These are phyloP conservation scores for Pelochelys cantorii DNA, from an alignment of 2,797 vertebrate genomes.

Conservation along the genomic window DNA sequence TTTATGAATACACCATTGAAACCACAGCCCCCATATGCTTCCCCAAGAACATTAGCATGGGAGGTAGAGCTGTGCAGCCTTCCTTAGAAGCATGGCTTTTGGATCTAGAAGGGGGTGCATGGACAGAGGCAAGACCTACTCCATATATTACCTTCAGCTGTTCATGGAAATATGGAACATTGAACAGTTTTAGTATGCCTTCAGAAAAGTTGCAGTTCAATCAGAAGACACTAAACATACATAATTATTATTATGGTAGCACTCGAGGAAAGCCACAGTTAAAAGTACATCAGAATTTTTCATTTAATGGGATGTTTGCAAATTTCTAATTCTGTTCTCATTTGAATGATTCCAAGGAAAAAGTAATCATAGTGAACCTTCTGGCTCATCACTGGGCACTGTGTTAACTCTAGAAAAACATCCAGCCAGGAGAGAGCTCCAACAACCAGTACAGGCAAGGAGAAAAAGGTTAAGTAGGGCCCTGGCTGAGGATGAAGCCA, in stretches of 20 bases:
- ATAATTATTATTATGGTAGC: slow-evolving; percentile 50
- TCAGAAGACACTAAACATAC: slow-evolving; percentile 37
- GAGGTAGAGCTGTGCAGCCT: too few species aligned
- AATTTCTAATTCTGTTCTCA: slow-evolving; percentile 57
- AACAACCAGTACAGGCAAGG: neutral
- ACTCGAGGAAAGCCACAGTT: slow-evolving; percentile 43
- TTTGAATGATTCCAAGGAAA: slow-evolving; percentile 62
- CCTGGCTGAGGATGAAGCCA: neutral
- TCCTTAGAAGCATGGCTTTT: too few species aligned
- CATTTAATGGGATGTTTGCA: slow-evolving; percentile 25
- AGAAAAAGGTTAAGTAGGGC: neutral
- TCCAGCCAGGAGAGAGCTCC: neutral
- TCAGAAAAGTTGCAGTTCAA: neutral
- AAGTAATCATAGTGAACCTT: slow-evolving; percentile 1
- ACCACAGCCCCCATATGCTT: too few species aligned
- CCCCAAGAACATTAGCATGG: too few species aligned
- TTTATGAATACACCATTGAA: too few species aligned
- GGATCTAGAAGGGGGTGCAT: neutral
- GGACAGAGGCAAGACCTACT: neutral
- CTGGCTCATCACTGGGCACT: slow-evolving; percentile 27
- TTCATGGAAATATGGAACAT: neutral
- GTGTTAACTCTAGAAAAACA: neutral
- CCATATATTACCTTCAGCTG: neutral
- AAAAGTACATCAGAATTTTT: slow-evolving; percentile 41
- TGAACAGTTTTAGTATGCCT: slow-evolving; percentile 19